phyloP scores from a whole-genome alignment of 1,140 invertebrate species.

The Dufourea novaeangliae region DNA sequence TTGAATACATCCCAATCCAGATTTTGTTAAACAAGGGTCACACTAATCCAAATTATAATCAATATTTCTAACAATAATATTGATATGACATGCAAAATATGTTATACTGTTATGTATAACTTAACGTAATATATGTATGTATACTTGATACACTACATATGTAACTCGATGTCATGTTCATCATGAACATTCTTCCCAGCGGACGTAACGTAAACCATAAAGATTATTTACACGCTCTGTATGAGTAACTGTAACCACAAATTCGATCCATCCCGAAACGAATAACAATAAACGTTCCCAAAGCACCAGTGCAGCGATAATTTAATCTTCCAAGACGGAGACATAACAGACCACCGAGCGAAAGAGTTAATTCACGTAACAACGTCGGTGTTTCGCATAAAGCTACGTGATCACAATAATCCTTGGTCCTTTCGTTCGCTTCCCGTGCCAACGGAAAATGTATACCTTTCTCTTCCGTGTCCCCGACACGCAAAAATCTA shows the following conservation, averaged over 20 bases:
- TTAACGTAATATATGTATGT: no score
- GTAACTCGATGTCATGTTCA: no score
- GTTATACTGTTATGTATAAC: no score
- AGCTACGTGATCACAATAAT: slow-evolving; percentile 17
- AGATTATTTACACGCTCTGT: no score
- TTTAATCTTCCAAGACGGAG: background rate
- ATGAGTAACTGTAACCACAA: no score
- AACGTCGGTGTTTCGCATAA: background rate
- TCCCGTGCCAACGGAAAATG: slow-evolving; percentile 9
- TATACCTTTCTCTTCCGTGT: slow-evolving; percentile 47
- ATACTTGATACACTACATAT: no score
- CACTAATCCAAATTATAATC: background rate
- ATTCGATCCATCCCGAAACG: background rate
- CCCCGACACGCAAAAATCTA: background rate
- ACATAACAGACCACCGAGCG: no score
- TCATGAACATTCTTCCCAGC: no score
- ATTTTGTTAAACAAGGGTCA: background rate
- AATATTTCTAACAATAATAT: no score
- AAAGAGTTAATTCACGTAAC: background rate
- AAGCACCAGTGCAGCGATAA: background rate
- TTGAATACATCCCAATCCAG: no score
- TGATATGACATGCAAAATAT: no score
- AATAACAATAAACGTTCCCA: background rate
- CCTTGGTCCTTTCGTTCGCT: slow-evolving; percentile 4
- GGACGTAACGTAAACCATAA: no score